Percentiles rank a stretch among this genome's conserved stretches.
phyloP scores from a whole-genome alignment of 1,140 invertebrate genomes.

The Pseudomyrmex dendroicus region DNA sequence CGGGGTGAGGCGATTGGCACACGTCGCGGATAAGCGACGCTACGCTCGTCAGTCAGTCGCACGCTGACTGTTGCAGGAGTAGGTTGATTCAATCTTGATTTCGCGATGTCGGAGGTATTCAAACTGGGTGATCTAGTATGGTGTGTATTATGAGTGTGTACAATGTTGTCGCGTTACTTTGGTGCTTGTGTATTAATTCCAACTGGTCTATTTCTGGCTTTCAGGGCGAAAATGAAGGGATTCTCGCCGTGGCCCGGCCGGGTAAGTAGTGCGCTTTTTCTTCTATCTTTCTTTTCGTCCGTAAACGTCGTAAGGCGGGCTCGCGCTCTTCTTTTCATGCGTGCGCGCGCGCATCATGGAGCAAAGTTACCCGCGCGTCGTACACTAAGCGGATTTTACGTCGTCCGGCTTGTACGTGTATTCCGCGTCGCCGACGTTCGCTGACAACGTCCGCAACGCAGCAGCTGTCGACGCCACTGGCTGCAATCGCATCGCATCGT shows the following conservation, averaged over 20 bases:
- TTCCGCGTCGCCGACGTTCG: neutral
- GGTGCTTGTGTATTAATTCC: conserved; percentile 35
- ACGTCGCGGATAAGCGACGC: conserved; percentile 79
- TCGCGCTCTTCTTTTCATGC: conserved; percentile 12
- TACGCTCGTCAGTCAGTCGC: conserved; percentile 79
- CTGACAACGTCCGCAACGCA: neutral
- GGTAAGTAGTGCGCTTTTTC: conserved; percentile 88
- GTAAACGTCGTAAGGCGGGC: neutral
- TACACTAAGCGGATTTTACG: conserved; percentile 69
- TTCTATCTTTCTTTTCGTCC: neutral
- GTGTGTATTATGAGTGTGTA: conserved; percentile 85
- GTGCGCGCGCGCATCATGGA: conserved; percentile 40
- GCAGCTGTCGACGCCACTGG: conserved; percentile 39
- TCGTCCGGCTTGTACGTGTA: neutral
- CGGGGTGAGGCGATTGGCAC: conserved; percentile 69
- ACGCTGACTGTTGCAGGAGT: conserved; percentile 77
- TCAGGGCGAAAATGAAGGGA: conserved; percentile 98
- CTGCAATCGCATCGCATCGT: conserved; percentile 11
- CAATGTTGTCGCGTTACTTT: neutral
- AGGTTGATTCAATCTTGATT: conserved; percentile 19
- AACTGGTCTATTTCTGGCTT: conserved; percentile 85
- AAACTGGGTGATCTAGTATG: conserved; percentile 91
- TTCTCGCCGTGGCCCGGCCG: conserved; percentile 97
- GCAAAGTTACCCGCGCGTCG: conserved; percentile 52
- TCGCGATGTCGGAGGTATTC: conserved; percentile 87